A percentile compares a stretch with the other conserved stretches of the same genome.
These are phyloP conservation scores for Parochlus steinenii DNA, from an alignment of 2,888 invertebrate genomes.

Conservation along the genomic window DNA sequence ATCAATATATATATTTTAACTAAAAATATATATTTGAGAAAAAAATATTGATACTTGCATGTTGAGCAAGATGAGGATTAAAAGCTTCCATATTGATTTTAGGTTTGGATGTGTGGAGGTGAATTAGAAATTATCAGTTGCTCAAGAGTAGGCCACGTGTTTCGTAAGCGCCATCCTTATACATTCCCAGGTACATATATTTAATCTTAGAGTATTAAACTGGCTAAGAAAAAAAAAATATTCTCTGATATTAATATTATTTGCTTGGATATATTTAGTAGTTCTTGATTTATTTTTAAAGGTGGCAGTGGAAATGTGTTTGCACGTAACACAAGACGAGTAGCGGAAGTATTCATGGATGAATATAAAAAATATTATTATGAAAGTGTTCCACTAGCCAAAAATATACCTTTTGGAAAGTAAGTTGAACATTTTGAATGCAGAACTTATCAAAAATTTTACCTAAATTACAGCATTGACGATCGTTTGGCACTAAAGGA, in stretches of 20 bases:
- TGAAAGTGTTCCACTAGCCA: constrained; percentile 76
- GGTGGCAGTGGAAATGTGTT: constrained; percentile 91
- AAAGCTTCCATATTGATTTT: constrained; percentile 38
- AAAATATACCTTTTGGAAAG: constrained; percentile 80
- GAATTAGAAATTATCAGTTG: constrained; percentile 94
- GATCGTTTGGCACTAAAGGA: constrained; percentile 66
- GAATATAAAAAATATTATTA: constrained; percentile 95
- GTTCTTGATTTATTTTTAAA: neutral
- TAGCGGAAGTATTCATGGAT: constrained; percentile 99
- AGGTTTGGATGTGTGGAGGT: constrained; percentile 96
- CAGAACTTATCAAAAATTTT: neutral
- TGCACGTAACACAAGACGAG: constrained; percentile 85
- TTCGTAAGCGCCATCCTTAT: constrained; percentile 94
- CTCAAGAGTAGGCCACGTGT: constrained; percentile 74
- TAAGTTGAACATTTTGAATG: constrained; percentile 27
- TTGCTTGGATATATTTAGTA: neutral
- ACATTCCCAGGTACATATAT: constrained; percentile 64
- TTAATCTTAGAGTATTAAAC: constrained; percentile 23
- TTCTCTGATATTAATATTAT: too few species aligned
- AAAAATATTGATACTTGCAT: constrained; percentile 42
- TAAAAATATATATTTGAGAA: constrained; percentile 5
- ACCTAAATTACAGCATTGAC: constrained; percentile 46
- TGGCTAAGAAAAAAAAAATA: too few species aligned
- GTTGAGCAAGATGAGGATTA: too few species aligned
- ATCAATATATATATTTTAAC: constrained; percentile 4